These are phyloP conservation scores for Archilochus colubris DNA, from an alignment of 2,113 vertebrate genomes.

Conservation along the genomic window DNA sequence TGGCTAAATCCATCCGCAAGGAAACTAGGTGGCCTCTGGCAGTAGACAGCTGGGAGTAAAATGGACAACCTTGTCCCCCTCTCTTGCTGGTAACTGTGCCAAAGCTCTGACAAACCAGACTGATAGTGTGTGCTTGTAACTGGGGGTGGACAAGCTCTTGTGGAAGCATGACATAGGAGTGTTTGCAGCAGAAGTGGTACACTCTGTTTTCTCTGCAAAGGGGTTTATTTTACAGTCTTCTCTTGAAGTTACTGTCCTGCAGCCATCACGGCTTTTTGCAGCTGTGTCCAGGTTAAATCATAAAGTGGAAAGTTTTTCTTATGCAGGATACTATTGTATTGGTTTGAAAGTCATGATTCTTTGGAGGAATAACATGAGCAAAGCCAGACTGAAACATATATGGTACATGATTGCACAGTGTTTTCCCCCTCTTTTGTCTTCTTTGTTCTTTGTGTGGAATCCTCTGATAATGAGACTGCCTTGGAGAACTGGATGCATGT, in stretches of 20 bases:
- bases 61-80: not conserved
- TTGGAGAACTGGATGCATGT: not conserved
- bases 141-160: not conserved
- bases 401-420: not conserved
- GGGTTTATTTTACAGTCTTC: not conserved
- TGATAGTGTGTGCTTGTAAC: not conserved
- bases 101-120: not conserved
- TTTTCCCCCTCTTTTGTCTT: not conserved
- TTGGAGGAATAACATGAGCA: not conserved
- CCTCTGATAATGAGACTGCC: not conserved
- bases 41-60: not conserved
- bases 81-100: not conserved
- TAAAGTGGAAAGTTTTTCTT: not conserved
- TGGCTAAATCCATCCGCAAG: not conserved
- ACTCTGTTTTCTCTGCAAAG: not conserved
- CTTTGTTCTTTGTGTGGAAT: not conserved
- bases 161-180: not conserved
- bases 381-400: not conserved
- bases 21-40: not conserved
- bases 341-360: not conserved
- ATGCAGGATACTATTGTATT: accelerated
- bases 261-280: accelerated
- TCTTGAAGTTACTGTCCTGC: not conserved
- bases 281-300: not conserved
- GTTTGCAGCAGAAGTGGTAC: not conserved